Evolutionary conservation across 1,140 invertebrate genomes (phyloP), one percentile per base, ranked within the genome.

Genomic region (Eciton burchellii): DNA sequence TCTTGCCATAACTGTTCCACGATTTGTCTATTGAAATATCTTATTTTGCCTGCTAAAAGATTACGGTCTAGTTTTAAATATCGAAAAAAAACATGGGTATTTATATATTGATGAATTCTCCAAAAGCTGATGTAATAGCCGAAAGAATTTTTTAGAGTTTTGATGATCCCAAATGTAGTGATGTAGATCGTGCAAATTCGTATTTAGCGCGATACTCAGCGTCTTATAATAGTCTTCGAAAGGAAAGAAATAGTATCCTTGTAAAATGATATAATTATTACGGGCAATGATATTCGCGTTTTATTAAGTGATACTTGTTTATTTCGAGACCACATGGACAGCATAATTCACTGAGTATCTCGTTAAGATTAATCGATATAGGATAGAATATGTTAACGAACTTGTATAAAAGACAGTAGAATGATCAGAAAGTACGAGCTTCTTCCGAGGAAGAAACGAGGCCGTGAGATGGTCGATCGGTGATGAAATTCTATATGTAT

Each of bases 291-390:
- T 11, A 43, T 73, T 47, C 41, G 14, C 14, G 41, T 62, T 21
- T 82, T 63, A 45, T 52, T 52, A 24, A n/a, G 6, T n/a, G 14
- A 62, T 19, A 35, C 35, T 35, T n/a, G 29, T 66, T 76, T 47
- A 2, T 63, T 45, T 26, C 21, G 19, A 19, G 16, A 16, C 12
- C 8, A n/a, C 16, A 14, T 6, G n/a, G 19, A 57, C n/a, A 19
- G 56, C n/a, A 12, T 77, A 71, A 76, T 77, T 73, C 66, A 63
- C 85, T 71, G 43, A 85, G 62, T 88, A 82, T 88, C 77, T 74
- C 59, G 60, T 60, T 83, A 59, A 85, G 41, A 83, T 62, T 88
- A 87, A 88, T 85, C 35, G 66, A 87, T 88, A 88, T 88, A 88
- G 86, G 71, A 57, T 88, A 88, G 68, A 56, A 49, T 85, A 88